Evolutionary conservation across 2,113 vertebrate genomes (phyloP), one percentile per base, ranked within the genome.

Genomic region (Riparia riparia): DNA sequence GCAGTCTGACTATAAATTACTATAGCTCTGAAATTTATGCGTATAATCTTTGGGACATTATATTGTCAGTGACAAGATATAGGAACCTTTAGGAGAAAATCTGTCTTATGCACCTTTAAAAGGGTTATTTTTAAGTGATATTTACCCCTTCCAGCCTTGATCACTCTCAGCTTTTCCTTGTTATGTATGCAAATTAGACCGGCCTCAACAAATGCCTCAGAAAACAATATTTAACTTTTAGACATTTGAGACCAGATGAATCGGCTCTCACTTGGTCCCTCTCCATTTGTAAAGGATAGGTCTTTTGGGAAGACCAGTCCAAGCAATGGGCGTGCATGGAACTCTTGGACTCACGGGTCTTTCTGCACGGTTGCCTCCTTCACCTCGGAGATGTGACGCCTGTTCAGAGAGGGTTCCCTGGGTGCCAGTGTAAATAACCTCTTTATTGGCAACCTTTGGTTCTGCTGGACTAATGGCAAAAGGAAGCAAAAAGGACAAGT

Each of bases 111-210:
- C 13, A 53, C 14, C 13, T 71, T 29, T 45, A 19, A 29, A 51
- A 53, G 25, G 4, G 7, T 3, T 69, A 19, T 49, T n/a, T 87
- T 78, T 12, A 90, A 47, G 18, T 64, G 26, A 49, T 17, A 25
- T 9, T 72, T 64, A 44, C n/a, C 9, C 22, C 10, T 78, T 45
- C 37, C 2, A 12, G 12, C 3, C 26, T 64, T 45, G 24, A 17
- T 57, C 20, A 28, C 7, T 7, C 22, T 26, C 25, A 66, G 7
- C 5, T 41, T 82, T 71, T 87, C 32, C 53, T 71, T 79, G 4
- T 26, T 34, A 42, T 8, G 12, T 34, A 12, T 28, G 29, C 0
- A 0, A 47, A 31, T 31, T 11, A 28, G 4, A 51, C 7, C 2
- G 9, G 45, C 42, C 39, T 17, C 31, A 31, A 57, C 4, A 58